phyloP scores from a whole-genome alignment of 2,113 vertebrate genomes.

The Sylvicapra grimmia region DNA sequence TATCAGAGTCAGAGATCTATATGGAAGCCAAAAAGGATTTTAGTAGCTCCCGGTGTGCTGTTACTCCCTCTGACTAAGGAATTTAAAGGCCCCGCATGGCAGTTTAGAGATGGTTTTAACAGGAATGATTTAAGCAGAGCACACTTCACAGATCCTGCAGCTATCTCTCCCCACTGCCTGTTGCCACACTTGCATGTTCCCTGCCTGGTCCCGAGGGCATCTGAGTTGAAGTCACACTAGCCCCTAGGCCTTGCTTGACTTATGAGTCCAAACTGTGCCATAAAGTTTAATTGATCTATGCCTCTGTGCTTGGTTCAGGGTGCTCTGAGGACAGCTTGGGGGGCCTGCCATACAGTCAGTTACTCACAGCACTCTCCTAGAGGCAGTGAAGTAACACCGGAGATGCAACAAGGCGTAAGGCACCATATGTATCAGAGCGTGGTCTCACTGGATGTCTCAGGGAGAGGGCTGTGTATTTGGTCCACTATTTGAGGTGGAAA shows the following conservation, averaged over 20 bases:
- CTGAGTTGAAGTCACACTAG: neutral
- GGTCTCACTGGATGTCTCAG: neutral
- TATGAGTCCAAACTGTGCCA: neutral
- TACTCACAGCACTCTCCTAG: neutral
- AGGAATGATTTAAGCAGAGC: neutral
- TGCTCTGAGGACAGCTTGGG: neutral
- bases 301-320: neutral
- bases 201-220: neutral
- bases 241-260: neutral
- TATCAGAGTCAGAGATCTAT: neutral
- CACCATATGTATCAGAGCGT: no score
- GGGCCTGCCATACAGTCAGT: neutral
- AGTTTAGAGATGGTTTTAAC: neutral
- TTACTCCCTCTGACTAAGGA: neutral
- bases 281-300: neutral
- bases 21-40: neutral
- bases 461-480: neutral
- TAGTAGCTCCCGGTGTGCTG: neutral
- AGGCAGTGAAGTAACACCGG: neutral
- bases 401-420: neutral
- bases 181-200: fast-evolving
- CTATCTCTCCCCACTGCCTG: neutral
- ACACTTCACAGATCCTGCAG: neutral
- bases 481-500: neutral
- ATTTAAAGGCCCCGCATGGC: neutral